phyloP scores from a whole-genome alignment of 1,140 invertebrate genomes.

The Micrasema longulum region DNA sequence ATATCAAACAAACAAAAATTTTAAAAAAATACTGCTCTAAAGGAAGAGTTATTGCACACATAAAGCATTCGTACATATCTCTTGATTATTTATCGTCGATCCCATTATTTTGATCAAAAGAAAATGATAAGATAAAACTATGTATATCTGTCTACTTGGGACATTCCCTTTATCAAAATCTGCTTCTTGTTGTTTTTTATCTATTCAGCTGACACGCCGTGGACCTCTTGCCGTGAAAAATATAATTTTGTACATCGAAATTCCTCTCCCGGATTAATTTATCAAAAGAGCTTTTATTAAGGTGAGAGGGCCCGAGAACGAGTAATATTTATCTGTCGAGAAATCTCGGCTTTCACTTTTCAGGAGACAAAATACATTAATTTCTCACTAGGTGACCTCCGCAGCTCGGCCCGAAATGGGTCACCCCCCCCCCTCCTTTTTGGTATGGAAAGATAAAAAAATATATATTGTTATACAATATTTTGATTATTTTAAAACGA shows the following conservation, averaged over 20 bases:
- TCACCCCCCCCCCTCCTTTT: background rate
- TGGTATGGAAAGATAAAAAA: too few species aligned
- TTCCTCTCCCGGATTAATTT: background rate
- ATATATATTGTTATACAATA: too few species aligned
- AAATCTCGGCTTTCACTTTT: conserved; percentile 15
- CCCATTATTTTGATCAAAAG: too few species aligned
- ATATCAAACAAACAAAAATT: too few species aligned
- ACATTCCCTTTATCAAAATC: too few species aligned
- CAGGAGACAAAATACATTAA: conserved; percentile 12
- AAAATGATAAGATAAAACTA: conserved; percentile 2
- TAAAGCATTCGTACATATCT: too few species aligned
- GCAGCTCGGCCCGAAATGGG: background rate
- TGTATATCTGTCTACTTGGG: background rate
- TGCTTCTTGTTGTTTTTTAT: background rate
- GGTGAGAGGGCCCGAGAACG: conserved; percentile 1
- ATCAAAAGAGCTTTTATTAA: conserved; percentile 9
- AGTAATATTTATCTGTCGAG: conserved; percentile 7
- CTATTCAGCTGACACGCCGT: too few species aligned
- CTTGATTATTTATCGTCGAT: too few species aligned
- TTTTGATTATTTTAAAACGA: too few species aligned
- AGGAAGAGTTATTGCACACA: too few species aligned
- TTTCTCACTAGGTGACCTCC: conserved; percentile 4
- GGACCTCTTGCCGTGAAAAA: background rate
- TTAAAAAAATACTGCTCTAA: too few species aligned
- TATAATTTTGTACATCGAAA: conserved; percentile 4